Evolutionary conservation across 2,797 vertebrate genomes (phyloP).

Genomic region (Karalla daura): DNA sequence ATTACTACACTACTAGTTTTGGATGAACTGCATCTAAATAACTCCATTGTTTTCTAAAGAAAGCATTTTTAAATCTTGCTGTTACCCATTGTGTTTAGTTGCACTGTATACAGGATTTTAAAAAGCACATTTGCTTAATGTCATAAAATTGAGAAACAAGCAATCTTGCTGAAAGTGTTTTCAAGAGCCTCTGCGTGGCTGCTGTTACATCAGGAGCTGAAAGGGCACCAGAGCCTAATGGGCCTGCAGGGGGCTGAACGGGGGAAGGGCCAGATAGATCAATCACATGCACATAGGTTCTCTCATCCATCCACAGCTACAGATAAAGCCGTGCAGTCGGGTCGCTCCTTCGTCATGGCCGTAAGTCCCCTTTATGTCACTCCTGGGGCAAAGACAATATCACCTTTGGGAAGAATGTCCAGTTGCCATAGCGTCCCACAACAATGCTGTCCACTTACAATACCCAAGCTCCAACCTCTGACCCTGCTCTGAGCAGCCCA

Average conservation of each 20-base stretch:
- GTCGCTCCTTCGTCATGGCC: slow-evolving; percentile 68
- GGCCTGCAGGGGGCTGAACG: slow-evolving; percentile 49
- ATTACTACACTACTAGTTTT: neutral
- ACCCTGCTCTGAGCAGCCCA: slow-evolving; percentile 71
- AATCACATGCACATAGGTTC: slow-evolving; percentile 77
- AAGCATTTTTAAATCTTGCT: slow-evolving; percentile 3
- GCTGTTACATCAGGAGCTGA: slow-evolving; percentile 66
- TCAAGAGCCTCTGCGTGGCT: slow-evolving; percentile 47
- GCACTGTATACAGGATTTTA: slow-evolving; percentile 19
- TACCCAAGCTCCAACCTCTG: slow-evolving; percentile 72
- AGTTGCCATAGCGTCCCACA: slow-evolving; percentile 80
- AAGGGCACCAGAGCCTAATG: slow-evolving; percentile 58
- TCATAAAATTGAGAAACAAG: slow-evolving; percentile 23
- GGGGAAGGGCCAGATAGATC: slow-evolving; percentile 77
- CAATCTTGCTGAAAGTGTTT: slow-evolving; percentile 24
- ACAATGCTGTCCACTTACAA: slow-evolving; percentile 81
- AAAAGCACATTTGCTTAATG: slow-evolving; percentile 13
- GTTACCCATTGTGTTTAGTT: slow-evolving; percentile 19
- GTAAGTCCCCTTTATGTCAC: slow-evolving; percentile 72
- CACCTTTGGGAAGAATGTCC: slow-evolving; percentile 80
- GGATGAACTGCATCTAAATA: slow-evolving; percentile 4
- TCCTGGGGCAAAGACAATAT: slow-evolving; percentile 79
- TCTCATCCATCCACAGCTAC: slow-evolving; percentile 78
- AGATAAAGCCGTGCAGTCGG: slow-evolving; percentile 73
- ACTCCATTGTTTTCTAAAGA: neutral